Evolutionary conservation across 2,113 vertebrate genomes (phyloP), one percentile per base, ranked within the genome.

Genomic region (Notarius lentiginosus): DNA sequence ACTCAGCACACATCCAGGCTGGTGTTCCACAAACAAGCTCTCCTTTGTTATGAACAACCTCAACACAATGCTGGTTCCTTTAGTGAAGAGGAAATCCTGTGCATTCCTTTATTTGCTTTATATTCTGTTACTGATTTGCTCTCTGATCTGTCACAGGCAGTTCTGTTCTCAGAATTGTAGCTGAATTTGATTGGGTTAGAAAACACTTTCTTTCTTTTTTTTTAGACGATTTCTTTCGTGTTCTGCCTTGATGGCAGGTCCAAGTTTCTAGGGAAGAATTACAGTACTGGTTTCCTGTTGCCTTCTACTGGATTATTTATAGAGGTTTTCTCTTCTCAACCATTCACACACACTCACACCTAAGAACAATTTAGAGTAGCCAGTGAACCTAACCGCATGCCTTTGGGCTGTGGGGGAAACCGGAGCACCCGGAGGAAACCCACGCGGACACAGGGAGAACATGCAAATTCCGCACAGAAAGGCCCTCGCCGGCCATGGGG

Each of bases 21-120:
- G 87, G 87, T 56, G 81, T 83, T 85, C 56, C 83, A 83, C 63
- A 88, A 86, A 90, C 86, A 89, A 85, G 68, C 79, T 53, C 41
- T 30, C 55, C 34, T 81, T 87, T 86, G 66, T 88, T 68, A 76
- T 82, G 24, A 17, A 58, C 22, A 11, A 58, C n/a, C 68, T 55
- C 34, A 30, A 56, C 15, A 34, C 22, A 72, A 49, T 83, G 58
- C 8, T 88, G 72, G 56, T 65, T 81, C 12, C 12, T 27, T 86
- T 63, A 34, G 51, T 80, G 51, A 30, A 65, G 51, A 34, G 11
- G 22, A 75, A 60, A n/a, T 1, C 41, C 47, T 27, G 18, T 56
- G 27, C 60, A 66, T 65, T 77, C 47, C 84, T 85, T 63, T 20
- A 58, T 61, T 27, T 41, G 41, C 60, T 79, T 17, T 24, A 81